These are phyloP conservation scores for Zoanthus sansibaricus DNA, from an alignment of 92 coral and sea anemone species.

Conservation along the genomic window DNA sequence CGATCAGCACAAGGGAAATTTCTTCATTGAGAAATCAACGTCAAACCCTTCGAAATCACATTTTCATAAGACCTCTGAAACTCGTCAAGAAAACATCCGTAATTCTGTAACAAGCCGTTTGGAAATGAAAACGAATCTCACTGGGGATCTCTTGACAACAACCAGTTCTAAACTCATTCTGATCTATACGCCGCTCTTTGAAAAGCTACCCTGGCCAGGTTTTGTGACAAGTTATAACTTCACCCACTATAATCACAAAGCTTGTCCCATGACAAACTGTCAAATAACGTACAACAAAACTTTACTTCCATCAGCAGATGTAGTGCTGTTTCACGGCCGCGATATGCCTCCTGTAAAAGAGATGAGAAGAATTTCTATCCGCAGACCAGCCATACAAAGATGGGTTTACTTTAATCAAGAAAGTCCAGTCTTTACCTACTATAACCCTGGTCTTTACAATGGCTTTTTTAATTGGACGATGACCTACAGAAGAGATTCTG, in stretches of 20 bases:
- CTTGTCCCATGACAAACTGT: constrained; percentile 74
- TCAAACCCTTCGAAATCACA: background rate
- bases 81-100: background rate
- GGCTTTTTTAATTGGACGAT: constrained; percentile 94
- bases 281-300: constrained; percentile 73
- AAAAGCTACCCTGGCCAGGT: constrained; percentile 82
- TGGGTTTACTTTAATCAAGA: constrained; percentile 92
- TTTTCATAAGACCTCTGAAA: background rate
- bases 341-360: constrained; percentile 70
- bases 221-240: constrained; percentile 69
- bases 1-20: background rate
- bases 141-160: background rate
- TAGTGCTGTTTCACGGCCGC: constrained; percentile 86
- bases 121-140: background rate
- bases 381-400: constrained; percentile 65
- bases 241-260: constrained; percentile 69
- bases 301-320: constrained; percentile 75
- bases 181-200: constrained; percentile 85
- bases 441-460: constrained; percentile 66
- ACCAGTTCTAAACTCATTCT: constrained; percentile 66
- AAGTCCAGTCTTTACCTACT: constrained; percentile 69
- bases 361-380: constrained; percentile 52
- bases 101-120: background rate
- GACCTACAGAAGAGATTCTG: constrained; percentile 92
- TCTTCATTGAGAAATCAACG: background rate